These are phyloP conservation scores for Coturnix japonica DNA, from an alignment of 2,113 vertebrate species.

Conservation along the genomic window DNA sequence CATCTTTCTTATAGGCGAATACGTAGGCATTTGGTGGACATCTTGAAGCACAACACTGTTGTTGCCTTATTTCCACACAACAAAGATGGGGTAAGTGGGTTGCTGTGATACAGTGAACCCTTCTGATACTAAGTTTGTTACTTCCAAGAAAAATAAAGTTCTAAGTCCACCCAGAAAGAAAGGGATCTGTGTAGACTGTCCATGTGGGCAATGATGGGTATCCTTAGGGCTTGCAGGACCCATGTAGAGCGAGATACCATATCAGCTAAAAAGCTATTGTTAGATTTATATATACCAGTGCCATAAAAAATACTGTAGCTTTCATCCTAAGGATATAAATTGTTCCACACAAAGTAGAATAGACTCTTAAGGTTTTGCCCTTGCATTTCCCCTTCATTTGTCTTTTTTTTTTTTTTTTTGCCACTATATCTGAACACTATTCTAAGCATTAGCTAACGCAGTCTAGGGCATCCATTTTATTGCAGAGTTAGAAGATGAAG, in stretches of 20 bases:
- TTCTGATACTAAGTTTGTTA: fast-evolving
- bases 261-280: not conserved
- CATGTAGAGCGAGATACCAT: not conserved
- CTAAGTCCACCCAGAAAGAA: not conserved
- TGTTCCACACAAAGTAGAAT: not conserved
- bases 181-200: not conserved
- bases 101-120: not conserved
- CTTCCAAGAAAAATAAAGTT: not conserved
- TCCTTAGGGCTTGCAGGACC: not conserved
- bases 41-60: fast-evolving
- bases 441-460: not conserved
- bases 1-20: not conserved
- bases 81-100: not conserved
- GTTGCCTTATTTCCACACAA: fast-evolving
- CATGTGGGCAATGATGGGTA: too few species aligned
- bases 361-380: not conserved
- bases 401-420: not conserved
- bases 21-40: fast-evolving
- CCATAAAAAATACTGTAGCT: not conserved
- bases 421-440: not conserved
- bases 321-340: not conserved
- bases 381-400: not conserved
- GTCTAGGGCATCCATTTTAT: not conserved
- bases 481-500: not conserved
- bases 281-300: not conserved